Base-by-base conservation (phyloP, 2,888 invertebrate species). In the Phorcus lineatus region DNA sequence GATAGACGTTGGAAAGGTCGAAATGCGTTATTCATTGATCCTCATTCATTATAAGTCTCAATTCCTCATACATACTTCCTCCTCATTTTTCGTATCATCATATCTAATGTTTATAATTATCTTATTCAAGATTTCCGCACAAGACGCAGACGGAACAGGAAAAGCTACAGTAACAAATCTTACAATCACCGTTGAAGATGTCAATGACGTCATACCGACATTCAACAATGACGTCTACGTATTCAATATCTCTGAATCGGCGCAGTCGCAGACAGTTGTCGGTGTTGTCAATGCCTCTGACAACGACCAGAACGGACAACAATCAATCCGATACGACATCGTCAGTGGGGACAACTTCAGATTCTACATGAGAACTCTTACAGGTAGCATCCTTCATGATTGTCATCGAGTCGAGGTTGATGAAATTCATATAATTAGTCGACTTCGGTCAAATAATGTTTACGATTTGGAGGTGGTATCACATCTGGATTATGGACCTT, bases 201-300 rank as follows among this genome's bases (percentile, higher is more conserved):
- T 84, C 24, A 83, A 84, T 54, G 85, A 85, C 78, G 78, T 78
- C 55, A 19, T 78, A 0, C 85, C 84, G 22, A 22, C 28, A 11
- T 85, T 85, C 78, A 9, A 9, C 24, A 36, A 36, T 17, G 0
- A 40, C 6, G 28, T 40, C n/a, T 85, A 83, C 77, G 75, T 28
- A 7, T 80, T 82, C 55, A 78, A 19, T 40, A 67, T 84, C 19
- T 74, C 67, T 0, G 77, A 84, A 74, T 24, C 16, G 55, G 70
- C 28, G 17, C 77, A 40, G 66, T 55, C 74, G 19, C 62, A 67
- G n/a, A 54, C 17, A 11, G n/a, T 77, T 19, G 83, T 88, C 0
- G 87, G 86, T 24, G 66, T 24, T 4, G 81, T 88, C 16, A 67
- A 57, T n/a, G 87, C 87, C 36, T 62, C 70, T 9, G 88, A 88